Evolutionary conservation across 2,113 vertebrate genomes (phyloP), one percentile per base, ranked within the genome.

Genomic region (Clarias batrachus): DNA sequence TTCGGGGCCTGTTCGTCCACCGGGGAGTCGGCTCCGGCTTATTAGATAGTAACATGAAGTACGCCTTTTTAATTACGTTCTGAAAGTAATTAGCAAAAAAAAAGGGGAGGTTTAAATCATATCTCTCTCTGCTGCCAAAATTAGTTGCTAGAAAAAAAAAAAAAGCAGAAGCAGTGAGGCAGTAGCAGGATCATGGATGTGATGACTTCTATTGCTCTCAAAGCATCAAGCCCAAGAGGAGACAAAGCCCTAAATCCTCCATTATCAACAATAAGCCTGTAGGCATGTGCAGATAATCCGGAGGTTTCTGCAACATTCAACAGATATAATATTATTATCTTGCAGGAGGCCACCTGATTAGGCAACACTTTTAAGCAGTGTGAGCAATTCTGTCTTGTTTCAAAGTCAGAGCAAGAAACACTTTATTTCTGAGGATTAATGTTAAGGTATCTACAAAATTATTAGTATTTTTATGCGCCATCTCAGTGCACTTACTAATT

Each of bases 21-120:
- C 88, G n/a, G 30, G 17, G 91, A 90, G 90, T 92, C 54, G 52
- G 89, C 54, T 82, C 88, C 91, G 87, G 90, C 88, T 91, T 90
- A 94, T 94, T 94, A 94, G 88, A 91, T 85, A 14, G 87, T 89
- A 82, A 88, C 90, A 90, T 89, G 88, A 85, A 87, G 86, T 91
- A 92, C 85, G 89, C 91, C 92, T 93, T 93, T 92, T 92, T 93
- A 94, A 95, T 94, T 92, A 91, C 23, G 86, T 88, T 91, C 88
- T 82, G 89, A 89, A 93, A 93, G 94, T 92, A 94, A 94, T 93
- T 93, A 93, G 92, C 93, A 84, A 86, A 90, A 85, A 91, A 90
- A 90, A 85, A 91, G 90, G 89, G 88, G 90, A 82, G 83, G 85
- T 93, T 93, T 89, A 88, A 92, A 88, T 92, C 89, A 91, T 91